These are phyloP conservation scores for Rhimphoctona megacephalus DNA, from an alignment of 2,888 invertebrate species.

Conservation along the genomic window DNA sequence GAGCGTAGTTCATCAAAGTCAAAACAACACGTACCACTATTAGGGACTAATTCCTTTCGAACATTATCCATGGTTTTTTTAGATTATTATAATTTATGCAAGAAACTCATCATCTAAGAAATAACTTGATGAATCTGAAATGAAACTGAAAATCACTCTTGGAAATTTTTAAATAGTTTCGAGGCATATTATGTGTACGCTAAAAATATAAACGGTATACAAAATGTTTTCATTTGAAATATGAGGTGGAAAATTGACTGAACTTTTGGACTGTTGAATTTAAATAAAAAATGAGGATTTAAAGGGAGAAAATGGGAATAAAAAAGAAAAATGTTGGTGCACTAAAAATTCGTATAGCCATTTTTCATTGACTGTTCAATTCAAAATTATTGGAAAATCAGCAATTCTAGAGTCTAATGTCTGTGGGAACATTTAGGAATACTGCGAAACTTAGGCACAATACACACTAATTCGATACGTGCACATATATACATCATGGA, in stretches of 20 bases:
- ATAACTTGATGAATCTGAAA: not conserved
- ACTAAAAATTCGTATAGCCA: not conserved
- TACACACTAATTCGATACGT: too few species aligned
- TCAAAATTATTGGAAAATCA: not conserved
- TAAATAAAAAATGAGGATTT: not conserved
- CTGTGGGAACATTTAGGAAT: not conserved
- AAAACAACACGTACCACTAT: conserved; percentile 3
- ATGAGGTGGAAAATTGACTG: not conserved
- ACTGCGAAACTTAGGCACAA: not conserved
- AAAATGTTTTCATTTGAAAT: not conserved
- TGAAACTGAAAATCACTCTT: not conserved
- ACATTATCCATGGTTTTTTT: not conserved
- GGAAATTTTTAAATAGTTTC: not conserved
- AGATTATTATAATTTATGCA: not conserved
- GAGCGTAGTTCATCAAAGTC: conserved; percentile 13
- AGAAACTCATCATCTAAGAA: not conserved
- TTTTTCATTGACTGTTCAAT: not conserved
- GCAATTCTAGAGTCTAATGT: not conserved
- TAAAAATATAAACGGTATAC: not conserved
- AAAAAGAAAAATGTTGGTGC: not conserved
- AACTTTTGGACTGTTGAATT: not conserved
- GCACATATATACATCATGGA: not conserved
- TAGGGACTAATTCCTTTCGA: conserved; percentile 1
- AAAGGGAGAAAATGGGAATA: not conserved
- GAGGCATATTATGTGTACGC: not conserved